Conservation (phyloP, 2,113 vertebrate species). For the Bos taurus region DNA sequence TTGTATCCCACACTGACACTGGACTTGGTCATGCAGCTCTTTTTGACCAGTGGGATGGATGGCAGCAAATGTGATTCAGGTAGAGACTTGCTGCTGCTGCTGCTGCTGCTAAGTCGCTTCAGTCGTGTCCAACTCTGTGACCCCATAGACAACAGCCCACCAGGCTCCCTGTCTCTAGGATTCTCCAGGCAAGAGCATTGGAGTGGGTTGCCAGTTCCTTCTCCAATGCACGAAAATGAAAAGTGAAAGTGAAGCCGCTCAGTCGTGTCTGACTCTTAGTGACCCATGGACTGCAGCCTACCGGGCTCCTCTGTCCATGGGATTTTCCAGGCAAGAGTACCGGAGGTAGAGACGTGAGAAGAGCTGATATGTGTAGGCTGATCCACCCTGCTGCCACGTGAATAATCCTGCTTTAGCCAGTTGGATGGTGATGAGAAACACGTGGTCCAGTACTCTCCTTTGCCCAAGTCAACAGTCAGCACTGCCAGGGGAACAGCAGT, state of each 20-base stretch:
- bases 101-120: neutral
- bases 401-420: neutral
- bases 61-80: neutral
- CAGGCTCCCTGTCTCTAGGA: neutral
- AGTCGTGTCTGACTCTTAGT: neutral
- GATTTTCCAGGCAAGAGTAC: neutral
- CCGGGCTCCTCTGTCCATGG: neutral
- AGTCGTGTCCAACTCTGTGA: rapidly evolving
- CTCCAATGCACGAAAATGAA: neutral
- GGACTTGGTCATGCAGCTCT: neutral
- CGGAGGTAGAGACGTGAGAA: neutral
- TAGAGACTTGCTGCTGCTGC: neutral
- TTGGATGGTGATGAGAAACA: neutral
- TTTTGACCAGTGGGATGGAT: neutral
- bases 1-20: neutral
- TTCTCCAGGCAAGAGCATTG: neutral
- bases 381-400: neutral
- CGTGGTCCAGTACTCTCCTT: neutral
- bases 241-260: neutral
- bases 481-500: too few species aligned
- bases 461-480: neutral
- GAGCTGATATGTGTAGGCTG: neutral
- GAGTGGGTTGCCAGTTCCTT: neutral
- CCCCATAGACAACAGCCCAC: neutral
- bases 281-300: neutral